Evolutionary conservation across 2,888 invertebrate species (phyloP).

Genomic region (Scaptomyza polygonia): DNA sequence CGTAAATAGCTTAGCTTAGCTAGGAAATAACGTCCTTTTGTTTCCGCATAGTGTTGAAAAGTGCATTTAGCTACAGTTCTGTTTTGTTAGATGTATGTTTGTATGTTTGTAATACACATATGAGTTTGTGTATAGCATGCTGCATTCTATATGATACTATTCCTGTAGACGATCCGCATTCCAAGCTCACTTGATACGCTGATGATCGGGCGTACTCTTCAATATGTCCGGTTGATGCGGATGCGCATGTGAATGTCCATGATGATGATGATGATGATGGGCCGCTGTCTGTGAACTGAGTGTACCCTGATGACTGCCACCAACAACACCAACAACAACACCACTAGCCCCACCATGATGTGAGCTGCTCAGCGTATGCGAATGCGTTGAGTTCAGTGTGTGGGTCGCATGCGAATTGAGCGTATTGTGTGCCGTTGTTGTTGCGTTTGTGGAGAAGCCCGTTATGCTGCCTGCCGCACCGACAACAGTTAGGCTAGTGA

Average conservation of each 20-base stretch:
- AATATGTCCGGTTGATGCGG: slow-evolving; percentile 90
- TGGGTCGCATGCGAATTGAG: slow-evolving; percentile 86
- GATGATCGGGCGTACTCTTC: slow-evolving; percentile 94
- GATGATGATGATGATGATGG: slow-evolving; percentile 85
- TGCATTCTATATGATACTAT: slow-evolving; percentile 4
- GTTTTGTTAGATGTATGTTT: background rate
- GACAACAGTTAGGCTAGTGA: slow-evolving; percentile 58
- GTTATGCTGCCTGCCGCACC: slow-evolving; percentile 62
- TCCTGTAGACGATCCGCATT: slow-evolving; percentile 2
- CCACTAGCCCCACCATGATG: slow-evolving; percentile 78
- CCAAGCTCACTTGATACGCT: slow-evolving; percentile 84
- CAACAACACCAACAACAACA: slow-evolving; percentile 57
- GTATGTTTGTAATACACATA: too few species aligned
- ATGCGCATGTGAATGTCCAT: slow-evolving; percentile 81
- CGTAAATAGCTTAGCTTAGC: slow-evolving; percentile 70
- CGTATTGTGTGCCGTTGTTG: slow-evolving; percentile 86
- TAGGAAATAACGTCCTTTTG: slow-evolving; percentile 59
- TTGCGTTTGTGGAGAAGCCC: slow-evolving; percentile 83
- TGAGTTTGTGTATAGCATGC: slow-evolving; percentile 12
- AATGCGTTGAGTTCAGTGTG: slow-evolving; percentile 84
- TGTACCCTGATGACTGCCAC: slow-evolving; percentile 83
- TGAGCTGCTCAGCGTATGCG: slow-evolving; percentile 84
- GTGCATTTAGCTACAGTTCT: background rate
- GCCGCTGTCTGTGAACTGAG: slow-evolving; percentile 78
- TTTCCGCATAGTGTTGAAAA: slow-evolving; percentile 49